Percentiles rank a stretch among this genome's conserved stretches.
Evolutionary conservation across 2,797 vertebrate genomes (phyloP).

Genomic region (Capromys pilorides): DNA sequence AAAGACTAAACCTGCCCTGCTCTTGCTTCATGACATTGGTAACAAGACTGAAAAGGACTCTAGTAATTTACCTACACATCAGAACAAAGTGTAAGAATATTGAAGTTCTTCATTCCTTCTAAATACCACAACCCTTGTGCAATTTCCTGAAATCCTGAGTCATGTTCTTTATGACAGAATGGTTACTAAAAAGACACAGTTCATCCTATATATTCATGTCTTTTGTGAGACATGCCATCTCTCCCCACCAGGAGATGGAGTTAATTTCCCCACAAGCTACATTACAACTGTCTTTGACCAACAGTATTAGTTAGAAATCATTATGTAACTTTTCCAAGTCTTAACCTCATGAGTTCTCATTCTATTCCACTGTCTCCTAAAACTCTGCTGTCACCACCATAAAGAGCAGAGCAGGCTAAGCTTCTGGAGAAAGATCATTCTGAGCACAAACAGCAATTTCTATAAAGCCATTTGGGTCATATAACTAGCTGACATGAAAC

Average conservation of each 20-base stretch:
- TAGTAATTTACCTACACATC: background rate
- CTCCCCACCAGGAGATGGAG: background rate
- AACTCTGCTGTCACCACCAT: background rate
- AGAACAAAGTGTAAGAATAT: slow-evolving; percentile 20
- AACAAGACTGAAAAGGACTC: background rate
- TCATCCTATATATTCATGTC: background rate
- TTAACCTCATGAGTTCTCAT: background rate
- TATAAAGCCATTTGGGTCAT: background rate
- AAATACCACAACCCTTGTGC: background rate
- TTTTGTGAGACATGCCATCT: background rate
- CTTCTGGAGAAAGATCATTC: background rate
- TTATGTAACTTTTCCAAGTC: background rate
- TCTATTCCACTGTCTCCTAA: background rate
- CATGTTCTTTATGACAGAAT: background rate
- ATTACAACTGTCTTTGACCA: background rate
- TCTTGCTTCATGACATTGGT: background rate
- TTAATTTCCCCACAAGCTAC: background rate
- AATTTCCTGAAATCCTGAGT: slow-evolving; percentile 3
- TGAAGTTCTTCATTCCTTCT: background rate
- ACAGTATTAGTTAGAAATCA: background rate
- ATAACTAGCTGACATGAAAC: background rate
- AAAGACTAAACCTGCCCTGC: background rate
- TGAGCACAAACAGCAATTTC: background rate
- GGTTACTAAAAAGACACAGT: background rate
- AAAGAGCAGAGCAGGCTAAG: background rate